These are phyloP conservation scores for Phoxinus phoxinus DNA, from an alignment of 2,113 vertebrate genomes.

Conservation along the genomic window DNA sequence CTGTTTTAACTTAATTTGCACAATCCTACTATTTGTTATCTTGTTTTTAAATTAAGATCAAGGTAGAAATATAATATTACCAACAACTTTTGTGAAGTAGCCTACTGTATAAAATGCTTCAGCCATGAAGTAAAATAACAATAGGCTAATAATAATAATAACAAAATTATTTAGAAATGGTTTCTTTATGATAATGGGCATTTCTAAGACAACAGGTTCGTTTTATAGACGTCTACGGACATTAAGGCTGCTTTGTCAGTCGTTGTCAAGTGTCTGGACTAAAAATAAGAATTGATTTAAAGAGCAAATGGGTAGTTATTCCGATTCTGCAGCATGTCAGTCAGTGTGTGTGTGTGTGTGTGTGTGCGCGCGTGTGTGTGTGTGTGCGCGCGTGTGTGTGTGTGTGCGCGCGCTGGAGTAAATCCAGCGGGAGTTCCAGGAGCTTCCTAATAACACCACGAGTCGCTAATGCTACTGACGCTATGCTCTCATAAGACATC, in stretches of 20 bases:
- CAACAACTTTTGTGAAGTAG: neutral
- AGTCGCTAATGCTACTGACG: slow-evolving; percentile 21
- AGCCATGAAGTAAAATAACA: too few relatives aligned
- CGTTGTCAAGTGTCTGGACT: neutral
- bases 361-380: neutral
- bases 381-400: neutral
- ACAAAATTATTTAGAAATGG: too few relatives aligned
- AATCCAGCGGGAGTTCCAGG: neutral
- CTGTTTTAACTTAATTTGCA: neutral
- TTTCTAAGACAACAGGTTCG: neutral
- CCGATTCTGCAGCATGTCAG: neutral
- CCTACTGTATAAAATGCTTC: too few relatives aligned
- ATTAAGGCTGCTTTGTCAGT: neutral
- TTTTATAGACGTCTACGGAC: neutral
- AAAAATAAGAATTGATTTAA: neutral
- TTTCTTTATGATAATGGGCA: neutral
- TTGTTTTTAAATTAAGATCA: neutral
- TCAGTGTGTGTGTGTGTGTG: neutral
- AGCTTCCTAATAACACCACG: neutral
- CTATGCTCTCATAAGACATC: neutral
- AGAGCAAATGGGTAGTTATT: neutral
- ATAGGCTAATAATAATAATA: too few relatives aligned
- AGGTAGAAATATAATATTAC: neutral
- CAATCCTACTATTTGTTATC: neutral
- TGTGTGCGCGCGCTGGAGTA: neutral